Conservation (phyloP, 2,888 invertebrate genomes). For the Pterostichus niger region DNA sequence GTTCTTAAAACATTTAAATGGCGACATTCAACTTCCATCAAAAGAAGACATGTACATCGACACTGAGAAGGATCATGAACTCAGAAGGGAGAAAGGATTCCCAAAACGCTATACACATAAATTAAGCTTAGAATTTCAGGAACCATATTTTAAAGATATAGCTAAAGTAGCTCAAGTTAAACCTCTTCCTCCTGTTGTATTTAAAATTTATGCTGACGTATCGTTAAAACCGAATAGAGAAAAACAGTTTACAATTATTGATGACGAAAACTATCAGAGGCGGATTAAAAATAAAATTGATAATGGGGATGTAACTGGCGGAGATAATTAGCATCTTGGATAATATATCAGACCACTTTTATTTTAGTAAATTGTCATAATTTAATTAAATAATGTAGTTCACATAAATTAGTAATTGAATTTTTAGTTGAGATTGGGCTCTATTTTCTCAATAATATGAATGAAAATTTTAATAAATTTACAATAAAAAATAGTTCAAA, state of each 20-base stretch:
- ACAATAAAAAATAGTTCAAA: no score
- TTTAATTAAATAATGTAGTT: no score
- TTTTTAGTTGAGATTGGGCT: no score
- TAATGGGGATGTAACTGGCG: neutral
- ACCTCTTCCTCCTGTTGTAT: conserved; percentile 84
- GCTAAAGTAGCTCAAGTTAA: conserved; percentile 82
- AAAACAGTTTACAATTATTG: conserved; percentile 83
- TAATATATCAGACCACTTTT: no score
- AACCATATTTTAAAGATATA: conserved; percentile 84
- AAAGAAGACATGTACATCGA: conserved; percentile 82
- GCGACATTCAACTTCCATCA: conserved; percentile 80
- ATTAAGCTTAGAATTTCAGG: conserved; percentile 83
- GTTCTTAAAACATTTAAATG: conserved; percentile 81
- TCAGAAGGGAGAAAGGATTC: conserved; percentile 80
- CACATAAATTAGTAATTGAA: no score
- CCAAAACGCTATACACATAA: conserved; percentile 87
- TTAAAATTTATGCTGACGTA: conserved; percentile 85
- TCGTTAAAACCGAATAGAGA: conserved; percentile 82
- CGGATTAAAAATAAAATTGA: neutral
- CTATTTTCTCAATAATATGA: no score
- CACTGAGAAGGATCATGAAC: conserved; percentile 80
- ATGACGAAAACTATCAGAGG: conserved; percentile 79
- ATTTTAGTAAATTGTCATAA: no score
- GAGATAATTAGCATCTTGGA: no score
- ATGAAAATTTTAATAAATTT: no score